A percentile compares a stretch with the other conserved stretches of the same genome.
phyloP scores from a whole-genome alignment of 2,797 vertebrate species.

The Neosilurus mollespiculum region DNA sequence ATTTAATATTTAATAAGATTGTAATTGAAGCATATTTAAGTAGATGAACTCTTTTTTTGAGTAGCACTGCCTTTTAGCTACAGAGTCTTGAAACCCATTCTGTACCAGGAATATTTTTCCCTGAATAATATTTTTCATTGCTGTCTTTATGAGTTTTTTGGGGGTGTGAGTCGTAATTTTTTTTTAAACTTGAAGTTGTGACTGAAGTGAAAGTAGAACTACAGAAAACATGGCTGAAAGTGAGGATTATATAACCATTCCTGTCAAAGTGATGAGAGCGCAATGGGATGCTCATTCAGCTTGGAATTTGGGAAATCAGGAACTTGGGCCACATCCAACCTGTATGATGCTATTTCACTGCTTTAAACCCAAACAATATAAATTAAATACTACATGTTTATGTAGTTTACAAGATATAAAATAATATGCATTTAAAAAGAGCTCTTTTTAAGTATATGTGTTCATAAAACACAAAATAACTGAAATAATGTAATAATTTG shows the following conservation, averaged over 20 bases:
- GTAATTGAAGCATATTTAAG: constrained; percentile 50
- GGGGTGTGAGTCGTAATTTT: background rate
- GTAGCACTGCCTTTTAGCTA: constrained; percentile 22
- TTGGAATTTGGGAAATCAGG: too few relatives aligned
- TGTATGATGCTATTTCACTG: too few relatives aligned
- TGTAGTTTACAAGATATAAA: too few relatives aligned
- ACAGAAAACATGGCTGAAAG: background rate
- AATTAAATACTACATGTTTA: too few relatives aligned
- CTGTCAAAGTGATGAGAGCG: too few relatives aligned
- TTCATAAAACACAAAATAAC: too few relatives aligned
- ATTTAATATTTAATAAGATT: constrained; percentile 51
- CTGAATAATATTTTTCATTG: constrained; percentile 11
- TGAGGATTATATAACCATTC: background rate
- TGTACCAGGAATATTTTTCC: constrained; percentile 6
- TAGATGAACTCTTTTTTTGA: constrained; percentile 28
- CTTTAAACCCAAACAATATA: too few relatives aligned
- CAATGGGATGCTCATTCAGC: too few relatives aligned
- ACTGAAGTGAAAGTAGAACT: background rate
- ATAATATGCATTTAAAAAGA: too few relatives aligned
- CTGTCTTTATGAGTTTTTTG: background rate
- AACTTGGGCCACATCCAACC: too few relatives aligned
- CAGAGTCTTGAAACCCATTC: constrained; percentile 8
- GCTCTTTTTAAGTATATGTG: too few relatives aligned
- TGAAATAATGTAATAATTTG: too few relatives aligned
- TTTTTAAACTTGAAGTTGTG: background rate